Base-by-base conservation (phyloP, 2,888 invertebrate genomes). In the Philereme vetulata region DNA sequence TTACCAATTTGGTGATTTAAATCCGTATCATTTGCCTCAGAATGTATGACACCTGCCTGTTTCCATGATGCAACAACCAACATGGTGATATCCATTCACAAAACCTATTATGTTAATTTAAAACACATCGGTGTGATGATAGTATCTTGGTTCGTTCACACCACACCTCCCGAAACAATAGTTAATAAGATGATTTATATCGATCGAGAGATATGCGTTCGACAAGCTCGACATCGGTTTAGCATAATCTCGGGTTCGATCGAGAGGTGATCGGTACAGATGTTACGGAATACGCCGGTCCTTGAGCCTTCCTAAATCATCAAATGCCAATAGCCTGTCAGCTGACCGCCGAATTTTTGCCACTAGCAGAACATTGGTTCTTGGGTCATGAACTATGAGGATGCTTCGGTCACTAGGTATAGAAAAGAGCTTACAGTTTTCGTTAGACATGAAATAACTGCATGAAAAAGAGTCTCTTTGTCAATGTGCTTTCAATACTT, bases 31-130 rank as follows among this genome's bases (percentile, higher is more conserved):
- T 56, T 52, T 32, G 47, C 46, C 34, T 51, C 10, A 21, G 33
- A 61, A 55, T 63, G 57, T 63, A 68, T 61, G 65, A 64, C 69
- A 69, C 64, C 65, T 65, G 65, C 51, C 53, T 54, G 44, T 43
- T 47, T 40, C 45, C 33, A 50, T 79, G 21, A 10, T 82, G 81
- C 78, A 84, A 88, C 88, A 89, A 86, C 88, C 89, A 90, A 90
- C 82, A 81, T 85, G 73, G 80, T 82, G 82, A 85, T 89, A 88
- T 81, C 86, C 92, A 91, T 92, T 91, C 90, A 91, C 88, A 88
- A 90, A 91, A 90, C 90, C 90, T 92, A 92, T 92, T 92, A 92
- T 92, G 92, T 90, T 92, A 92, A 91, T 92, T 90, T 91, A 90
- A 92, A 92, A 91, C 92, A 92, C 91, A 92, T 91, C 90, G 85